Evolutionary conservation across 2,113 vertebrate species (phyloP), one percentile per base, ranked within the genome.

Genomic region (Macquaria ambigua): DNA sequence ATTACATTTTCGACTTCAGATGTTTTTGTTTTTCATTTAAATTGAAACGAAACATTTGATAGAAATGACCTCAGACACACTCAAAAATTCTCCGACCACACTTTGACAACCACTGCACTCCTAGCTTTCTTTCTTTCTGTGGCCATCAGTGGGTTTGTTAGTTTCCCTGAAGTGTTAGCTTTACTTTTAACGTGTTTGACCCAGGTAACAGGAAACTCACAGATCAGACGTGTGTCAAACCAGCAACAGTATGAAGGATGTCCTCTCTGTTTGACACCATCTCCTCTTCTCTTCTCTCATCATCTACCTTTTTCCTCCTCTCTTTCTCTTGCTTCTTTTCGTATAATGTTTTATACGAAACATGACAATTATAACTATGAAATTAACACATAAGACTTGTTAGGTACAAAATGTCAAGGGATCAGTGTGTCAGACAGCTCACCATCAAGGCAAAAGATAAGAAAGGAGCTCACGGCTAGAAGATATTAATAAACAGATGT

Each of bases 131-230:
- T 7, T 70, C 31, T 67, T n/a, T 58, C 50, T 50, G 3, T 39
- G 14, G 1, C 52, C 28, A 8, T 69, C 63, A 25, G 25, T 31
- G 20, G 20, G n/a, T 67, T 74, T 21, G 7, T 69, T 11, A 18
- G 66, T n/a, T 48, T 46, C 53, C 64, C 6, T 74, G 71, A 62
- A 63, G 34, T 6, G 63, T 28, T 75, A 3, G 41, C 43, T 72
- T 66, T 34, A 75, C n/a, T 58, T 43, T n/a, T 21, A 71, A 64
- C 12, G 2, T 10, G 34, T 56, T 52, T 48, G 58, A 62, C 28
- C 4, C 25, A 23, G 48, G 43, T 53, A 28, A 55, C 34, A 34
- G 4, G 34, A 34, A 34, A 34, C 3, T 34, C 34, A 34, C 34
- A 34, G 34, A 34, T 34, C 34, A 34, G 34, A 34, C 34, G 34